Conservation (phyloP, 2,113 vertebrate genomes). For the Illadopsis cleaveri region DNA sequence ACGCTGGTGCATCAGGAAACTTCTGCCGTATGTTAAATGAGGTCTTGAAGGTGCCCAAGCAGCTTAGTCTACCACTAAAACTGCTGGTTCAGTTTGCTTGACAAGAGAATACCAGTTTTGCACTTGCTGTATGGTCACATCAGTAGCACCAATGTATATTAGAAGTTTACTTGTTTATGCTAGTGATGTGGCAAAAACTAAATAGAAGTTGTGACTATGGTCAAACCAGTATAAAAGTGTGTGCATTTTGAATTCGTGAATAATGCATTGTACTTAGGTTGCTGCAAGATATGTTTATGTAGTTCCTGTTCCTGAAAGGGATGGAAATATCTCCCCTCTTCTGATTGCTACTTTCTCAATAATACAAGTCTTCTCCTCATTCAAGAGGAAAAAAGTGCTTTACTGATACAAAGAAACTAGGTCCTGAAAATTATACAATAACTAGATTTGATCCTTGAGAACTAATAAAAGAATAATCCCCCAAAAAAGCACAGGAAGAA, state of each 20-base stretch:
- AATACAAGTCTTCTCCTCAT: neutral
- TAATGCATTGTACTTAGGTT: neutral
- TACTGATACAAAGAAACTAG: neutral
- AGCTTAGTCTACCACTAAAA: neutral
- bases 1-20: neutral
- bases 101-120: neutral
- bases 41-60: neutral
- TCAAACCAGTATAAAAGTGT: neutral
- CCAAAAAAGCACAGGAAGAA: fast-evolving
- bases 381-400: neutral
- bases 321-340: neutral
- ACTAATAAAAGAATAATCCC: neutral
- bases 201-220: neutral
- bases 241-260: neutral
- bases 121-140: fast-evolving
- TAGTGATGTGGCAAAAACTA: neutral
- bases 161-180: neutral
- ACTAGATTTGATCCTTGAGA: neutral
- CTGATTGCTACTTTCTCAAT: neutral
- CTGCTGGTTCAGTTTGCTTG: neutral
- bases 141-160: neutral
- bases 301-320: neutral
- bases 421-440: neutral
- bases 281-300: neutral
- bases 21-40: neutral